phyloP scores from a whole-genome alignment of 64 coral and sea anemone species.

The Dendrophyllia cribrosa region DNA sequence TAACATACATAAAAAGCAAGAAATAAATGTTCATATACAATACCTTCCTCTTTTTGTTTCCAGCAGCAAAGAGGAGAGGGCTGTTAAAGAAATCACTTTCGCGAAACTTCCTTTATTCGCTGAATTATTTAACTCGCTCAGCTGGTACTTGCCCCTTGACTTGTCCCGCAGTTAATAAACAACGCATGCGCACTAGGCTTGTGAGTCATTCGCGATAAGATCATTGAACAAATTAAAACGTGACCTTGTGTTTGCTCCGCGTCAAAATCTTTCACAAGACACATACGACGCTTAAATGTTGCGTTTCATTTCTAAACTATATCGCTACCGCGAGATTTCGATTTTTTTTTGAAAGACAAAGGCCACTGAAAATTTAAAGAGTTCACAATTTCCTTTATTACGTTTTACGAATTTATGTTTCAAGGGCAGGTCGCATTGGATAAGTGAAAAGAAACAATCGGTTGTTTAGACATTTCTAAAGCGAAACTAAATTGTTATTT shows the following conservation, averaged over 20 bases:
- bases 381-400: not conserved
- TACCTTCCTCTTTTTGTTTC: slow-evolving; percentile 33
- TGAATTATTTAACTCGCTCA: slow-evolving; percentile 33
- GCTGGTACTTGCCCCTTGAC: slow-evolving; percentile 37
- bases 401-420: not conserved
- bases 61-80: slow-evolving; percentile 36
- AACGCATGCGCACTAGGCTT: slow-evolving; percentile 30
- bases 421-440: too few species aligned
- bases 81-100: slow-evolving; percentile 6
- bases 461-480: too few species aligned
- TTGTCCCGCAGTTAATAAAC: slow-evolving; percentile 21
- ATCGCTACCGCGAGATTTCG: too few species aligned
- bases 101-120: slow-evolving; percentile 25
- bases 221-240: slow-evolving; percentile 6
- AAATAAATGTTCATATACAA: not conserved
- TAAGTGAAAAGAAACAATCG: too few species aligned
- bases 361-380: not conserved
- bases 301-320: too few species aligned
- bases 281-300: too few species aligned
- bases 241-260: not conserved
- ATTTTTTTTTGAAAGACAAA: too few species aligned
- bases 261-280: not conserved
- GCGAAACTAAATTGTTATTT: too few species aligned
- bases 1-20: not conserved
- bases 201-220: slow-evolving; percentile 50